Base-by-base conservation (phyloP, 2,888 invertebrate species). In the Eristalinus sepulchralis region DNA sequence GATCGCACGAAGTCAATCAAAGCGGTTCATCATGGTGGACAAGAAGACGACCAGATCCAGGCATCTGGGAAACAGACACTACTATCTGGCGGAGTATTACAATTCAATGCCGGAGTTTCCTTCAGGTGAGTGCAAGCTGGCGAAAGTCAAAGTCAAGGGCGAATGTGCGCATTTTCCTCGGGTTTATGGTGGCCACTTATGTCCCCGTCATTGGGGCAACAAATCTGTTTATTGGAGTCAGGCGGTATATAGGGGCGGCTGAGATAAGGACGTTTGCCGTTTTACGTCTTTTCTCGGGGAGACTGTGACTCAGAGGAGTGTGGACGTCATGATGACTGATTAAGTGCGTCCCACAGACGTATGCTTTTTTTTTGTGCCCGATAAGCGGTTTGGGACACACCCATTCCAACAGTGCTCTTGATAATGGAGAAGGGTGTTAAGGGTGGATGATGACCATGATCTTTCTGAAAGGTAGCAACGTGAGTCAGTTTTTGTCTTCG, bases 81-180 rank as follows among this genome's bases (percentile, higher is more conserved):
- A 93, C 60, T 91, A 91, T 89, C 91, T 91, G 36, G 90, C 91
- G 83, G 92, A 92, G 81, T 90, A 91, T 55, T 92, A 91, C 67
- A 90, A 91, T 68, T 91, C 91, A 9, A 91, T 91, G 90, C 90
- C 92, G 9, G 89, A 91, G 75, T 77, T 91, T 20, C 87, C 87
- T 13, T n/a, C 36, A 77, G 73, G 82, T 86, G 39, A 47, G 86
- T 86, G 68, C 20, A 20, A 13, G 22, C 34, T 11, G 27, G 27
- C 8, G n/a, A n/a, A 33, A 39, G 24, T 47, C 27, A 64, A 60
- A 33, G 13, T 47, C 17, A 34, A 9, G 34, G 34, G 17, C 17
- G 47, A 47, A n/a, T 17, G 8, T 4, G 47, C n/a, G 36, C n/a
- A n/a, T n/a, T 36, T 13, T 8, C 11, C 39, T n/a, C 39, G 1